A percentile compares a stretch with the other conserved stretches of the same genome.
phyloP scores from a whole-genome alignment of 2,888 invertebrate genomes.

The Ypsolopha sequella region DNA sequence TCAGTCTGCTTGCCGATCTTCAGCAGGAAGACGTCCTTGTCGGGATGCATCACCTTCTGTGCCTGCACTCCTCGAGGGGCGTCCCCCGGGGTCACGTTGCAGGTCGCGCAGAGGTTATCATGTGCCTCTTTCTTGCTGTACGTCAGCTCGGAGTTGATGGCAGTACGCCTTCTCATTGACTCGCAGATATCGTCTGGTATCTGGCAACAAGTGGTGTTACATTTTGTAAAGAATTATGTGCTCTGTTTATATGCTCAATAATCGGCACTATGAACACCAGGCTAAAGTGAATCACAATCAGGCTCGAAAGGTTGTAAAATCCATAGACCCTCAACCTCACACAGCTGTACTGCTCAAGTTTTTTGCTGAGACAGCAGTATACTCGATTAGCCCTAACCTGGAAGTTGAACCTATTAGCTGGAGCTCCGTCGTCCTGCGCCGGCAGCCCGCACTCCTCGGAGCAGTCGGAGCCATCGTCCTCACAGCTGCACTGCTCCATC shows the following conservation, averaged over 20 bases:
- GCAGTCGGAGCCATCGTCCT: conserved; percentile 46
- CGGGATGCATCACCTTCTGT: background rate
- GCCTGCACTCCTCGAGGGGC: conserved; percentile 59
- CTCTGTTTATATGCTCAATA: too few species aligned
- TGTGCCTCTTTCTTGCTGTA: conserved; percentile 40
- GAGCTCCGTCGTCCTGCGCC: conserved; percentile 14
- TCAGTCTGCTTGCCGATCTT: conserved; percentile 75
- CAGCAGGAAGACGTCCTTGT: background rate
- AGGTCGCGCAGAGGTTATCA: conserved; percentile 35
- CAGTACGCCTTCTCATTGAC: conserved; percentile 39
- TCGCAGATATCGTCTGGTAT: conserved; percentile 60
- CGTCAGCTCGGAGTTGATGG: conserved; percentile 43
- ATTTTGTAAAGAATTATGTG: too few species aligned
- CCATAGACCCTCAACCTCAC: too few species aligned
- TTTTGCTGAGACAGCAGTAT: too few species aligned
- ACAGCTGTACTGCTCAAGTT: too few species aligned
- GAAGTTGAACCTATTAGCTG: conserved; percentile 37
- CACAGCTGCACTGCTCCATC: conserved; percentile 54
- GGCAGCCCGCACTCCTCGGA: conserved; percentile 43
- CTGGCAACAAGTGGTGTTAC: conserved; percentile 19
- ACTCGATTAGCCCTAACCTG: conserved; percentile 24
- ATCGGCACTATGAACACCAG: too few species aligned
- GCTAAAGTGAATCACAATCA: too few species aligned
- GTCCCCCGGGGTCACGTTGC: conserved; percentile 59
- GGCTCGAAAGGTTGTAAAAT: too few species aligned